Conservation (phyloP, 2,888 invertebrate genomes). For the Dasypolia templi region DNA sequence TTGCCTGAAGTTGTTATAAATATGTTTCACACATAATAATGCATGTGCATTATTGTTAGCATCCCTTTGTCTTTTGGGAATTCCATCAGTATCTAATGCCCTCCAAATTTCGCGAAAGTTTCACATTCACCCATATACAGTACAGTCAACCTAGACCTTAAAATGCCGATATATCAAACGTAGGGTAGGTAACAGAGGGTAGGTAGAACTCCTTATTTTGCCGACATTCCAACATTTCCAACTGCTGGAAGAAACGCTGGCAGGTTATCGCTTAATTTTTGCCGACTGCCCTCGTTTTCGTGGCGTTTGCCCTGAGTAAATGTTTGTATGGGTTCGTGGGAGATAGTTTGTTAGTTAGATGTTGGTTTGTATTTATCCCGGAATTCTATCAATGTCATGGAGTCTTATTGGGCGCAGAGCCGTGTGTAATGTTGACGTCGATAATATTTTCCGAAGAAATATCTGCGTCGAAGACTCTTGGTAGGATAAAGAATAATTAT, state of each 20-base stretch:
- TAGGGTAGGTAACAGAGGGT: slow-evolving; percentile 49
- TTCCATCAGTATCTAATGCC: background rate
- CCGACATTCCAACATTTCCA: slow-evolving; percentile 40
- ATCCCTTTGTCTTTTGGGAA: background rate
- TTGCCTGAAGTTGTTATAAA: background rate
- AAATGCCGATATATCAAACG: slow-evolving; percentile 40
- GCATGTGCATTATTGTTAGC: background rate
- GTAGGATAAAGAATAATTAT: background rate
- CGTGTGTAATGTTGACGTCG: background rate
- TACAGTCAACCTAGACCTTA: background rate
- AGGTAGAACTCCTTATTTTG: slow-evolving; percentile 35
- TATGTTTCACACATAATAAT: background rate
- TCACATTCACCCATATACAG: background rate
- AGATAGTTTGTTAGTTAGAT: slow-evolving; percentile 40
- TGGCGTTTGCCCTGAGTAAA: slow-evolving; percentile 19
- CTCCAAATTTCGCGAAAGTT: background rate
- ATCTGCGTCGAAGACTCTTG: background rate
- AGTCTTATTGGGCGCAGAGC: background rate
- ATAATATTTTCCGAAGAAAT: background rate
- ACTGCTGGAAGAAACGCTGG: slow-evolving; percentile 12
- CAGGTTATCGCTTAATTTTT: slow-evolving; percentile 54
- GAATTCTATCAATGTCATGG: slow-evolving; percentile 16
- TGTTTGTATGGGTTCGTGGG: slow-evolving; percentile 48
- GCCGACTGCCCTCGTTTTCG: slow-evolving; percentile 42
- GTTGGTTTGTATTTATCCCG: slow-evolving; percentile 14